Evolutionary conservation across 1,140 invertebrate species (phyloP).

Genomic region (Melipona quadrifasciata): DNA sequence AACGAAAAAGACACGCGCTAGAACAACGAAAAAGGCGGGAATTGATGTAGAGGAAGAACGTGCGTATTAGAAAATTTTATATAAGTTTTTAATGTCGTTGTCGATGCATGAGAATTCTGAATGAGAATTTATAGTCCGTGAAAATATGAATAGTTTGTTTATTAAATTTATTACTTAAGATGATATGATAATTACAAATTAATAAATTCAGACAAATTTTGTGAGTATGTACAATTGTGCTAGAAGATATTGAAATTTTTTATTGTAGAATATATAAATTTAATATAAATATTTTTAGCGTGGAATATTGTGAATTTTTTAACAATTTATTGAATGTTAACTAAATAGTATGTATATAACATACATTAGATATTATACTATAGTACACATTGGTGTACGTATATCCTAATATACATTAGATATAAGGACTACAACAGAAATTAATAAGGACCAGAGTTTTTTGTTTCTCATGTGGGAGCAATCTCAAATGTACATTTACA

Average conservation of each 20-base stretch:
- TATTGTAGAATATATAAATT: background rate
- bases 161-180: background rate
- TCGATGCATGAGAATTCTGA: no score
- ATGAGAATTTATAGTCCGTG: background rate
- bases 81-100: background rate
- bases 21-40: conserved; percentile 41
- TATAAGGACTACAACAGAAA: background rate
- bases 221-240: background rate
- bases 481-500: background rate
- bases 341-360: background rate
- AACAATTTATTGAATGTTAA: background rate
- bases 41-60: conserved; percentile 8
- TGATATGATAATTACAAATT: background rate
- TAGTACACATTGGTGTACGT: no score
- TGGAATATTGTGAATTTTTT: background rate
- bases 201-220: background rate
- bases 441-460: background rate
- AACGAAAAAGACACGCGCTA: conserved; percentile 22
- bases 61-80: conserved; percentile 15
- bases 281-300: background rate
- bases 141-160: background rate
- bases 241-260: background rate
- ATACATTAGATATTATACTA: background rate
- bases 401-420: background rate
- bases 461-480: background rate